Percentiles rank a stretch among this genome's conserved stretches.
These are phyloP conservation scores for Emydura subglobosa DNA, from an alignment of 2,113 vertebrate genomes.

Conservation along the genomic window DNA sequence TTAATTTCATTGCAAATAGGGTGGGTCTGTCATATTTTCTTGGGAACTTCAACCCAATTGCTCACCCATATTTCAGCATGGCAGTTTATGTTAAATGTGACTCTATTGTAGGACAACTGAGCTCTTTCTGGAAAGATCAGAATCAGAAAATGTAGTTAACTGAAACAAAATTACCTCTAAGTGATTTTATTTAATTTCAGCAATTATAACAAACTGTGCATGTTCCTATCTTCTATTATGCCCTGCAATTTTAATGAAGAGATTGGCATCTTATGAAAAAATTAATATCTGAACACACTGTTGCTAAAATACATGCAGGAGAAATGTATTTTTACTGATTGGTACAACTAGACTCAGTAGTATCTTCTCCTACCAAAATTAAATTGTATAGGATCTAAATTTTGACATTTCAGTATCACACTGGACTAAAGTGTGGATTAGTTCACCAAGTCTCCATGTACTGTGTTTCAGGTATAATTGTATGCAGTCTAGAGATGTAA, in stretches of 20 bases:
- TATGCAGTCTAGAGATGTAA: not conserved
- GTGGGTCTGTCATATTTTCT: not conserved
- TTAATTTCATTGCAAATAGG: not conserved
- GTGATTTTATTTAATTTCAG: not conserved
- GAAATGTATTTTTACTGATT: not conserved
- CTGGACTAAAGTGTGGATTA: not conserved
- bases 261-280: not conserved
- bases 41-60: not conserved
- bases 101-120: not conserved
- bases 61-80: not conserved
- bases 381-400: not conserved
- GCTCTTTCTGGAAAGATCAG: not conserved
- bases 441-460: not conserved
- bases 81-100: rapidly evolving
- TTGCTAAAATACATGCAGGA: not conserved
- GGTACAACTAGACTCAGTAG: rapidly evolving
- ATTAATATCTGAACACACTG: not conserved
- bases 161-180: not conserved
- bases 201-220: not conserved
- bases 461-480: not conserved
- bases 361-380: not conserved
- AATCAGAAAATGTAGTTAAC: not conserved
- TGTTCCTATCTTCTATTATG: not conserved
- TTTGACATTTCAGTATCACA: not conserved
- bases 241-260: not conserved